phyloP scores from a whole-genome alignment of 2,113 vertebrate genomes.

The Rhombomys opimus region DNA sequence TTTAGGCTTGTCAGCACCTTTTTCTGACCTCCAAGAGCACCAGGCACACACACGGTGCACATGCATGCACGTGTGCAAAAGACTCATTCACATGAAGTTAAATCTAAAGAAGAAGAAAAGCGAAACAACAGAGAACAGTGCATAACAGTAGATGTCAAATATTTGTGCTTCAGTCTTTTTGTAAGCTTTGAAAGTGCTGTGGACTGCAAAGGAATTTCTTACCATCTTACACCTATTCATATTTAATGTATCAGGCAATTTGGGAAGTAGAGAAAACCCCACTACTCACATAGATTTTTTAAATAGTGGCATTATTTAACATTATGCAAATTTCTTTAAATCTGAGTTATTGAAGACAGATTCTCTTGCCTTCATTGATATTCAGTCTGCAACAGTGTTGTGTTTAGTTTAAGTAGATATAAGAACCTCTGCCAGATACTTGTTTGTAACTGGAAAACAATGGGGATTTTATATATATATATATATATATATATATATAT shows the following conservation, averaged over 20 bases:
- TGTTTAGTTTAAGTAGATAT: conserved; percentile 16
- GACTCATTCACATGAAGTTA: background rate
- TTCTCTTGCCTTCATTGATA: conserved; percentile 23
- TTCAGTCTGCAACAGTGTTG: background rate
- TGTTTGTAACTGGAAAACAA: background rate
- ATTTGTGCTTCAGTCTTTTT: background rate
- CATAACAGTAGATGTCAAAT: background rate
- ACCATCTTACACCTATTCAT: background rate
- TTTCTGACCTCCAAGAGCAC: background rate
- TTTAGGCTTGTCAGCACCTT: background rate
- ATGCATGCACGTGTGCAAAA: background rate
- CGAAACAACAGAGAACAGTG: background rate
- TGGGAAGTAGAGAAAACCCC: background rate
- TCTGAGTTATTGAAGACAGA: conserved; percentile 16
- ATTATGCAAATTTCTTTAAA: background rate
- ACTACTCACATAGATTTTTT: background rate
- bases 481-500: too few species aligned
- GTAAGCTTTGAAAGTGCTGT: background rate
- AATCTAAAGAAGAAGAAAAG: background rate
- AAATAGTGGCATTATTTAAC: background rate
- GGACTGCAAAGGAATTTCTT: background rate
- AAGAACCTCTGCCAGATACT: background rate
- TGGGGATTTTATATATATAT: background rate
- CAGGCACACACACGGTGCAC: background rate
- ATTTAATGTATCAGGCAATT: conserved; percentile 21